Evolutionary conservation across 2,888 invertebrate species (phyloP).

Genomic region (Eugnorisma glareosa): DNA sequence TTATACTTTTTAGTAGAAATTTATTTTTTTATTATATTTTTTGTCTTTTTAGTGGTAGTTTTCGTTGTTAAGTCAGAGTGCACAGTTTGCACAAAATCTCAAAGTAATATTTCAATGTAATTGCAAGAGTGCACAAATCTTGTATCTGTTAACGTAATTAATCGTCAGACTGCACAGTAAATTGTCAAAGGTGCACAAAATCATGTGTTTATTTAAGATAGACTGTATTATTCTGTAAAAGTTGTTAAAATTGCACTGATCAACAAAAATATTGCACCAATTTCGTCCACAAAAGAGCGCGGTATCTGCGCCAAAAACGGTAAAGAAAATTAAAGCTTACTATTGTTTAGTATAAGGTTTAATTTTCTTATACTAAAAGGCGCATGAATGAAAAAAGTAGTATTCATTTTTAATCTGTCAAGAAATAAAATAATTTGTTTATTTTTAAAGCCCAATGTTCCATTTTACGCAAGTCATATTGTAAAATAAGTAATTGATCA

Average conservation of each 20-base stretch:
- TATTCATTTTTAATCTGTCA: background rate
- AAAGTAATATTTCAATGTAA: constrained; percentile 11
- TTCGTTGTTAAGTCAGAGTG: constrained; percentile 36
- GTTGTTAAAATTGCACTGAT: constrained; percentile 10
- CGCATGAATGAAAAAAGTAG: background rate
- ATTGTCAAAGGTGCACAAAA: constrained; percentile 26
- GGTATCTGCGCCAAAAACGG: background rate
- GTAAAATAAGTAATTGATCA: background rate
- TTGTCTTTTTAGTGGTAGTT: constrained; percentile 34
- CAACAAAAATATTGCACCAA: background rate
- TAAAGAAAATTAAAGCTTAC: background rate
- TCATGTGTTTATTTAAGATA: background rate
- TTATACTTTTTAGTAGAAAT: constrained; percentile 46
- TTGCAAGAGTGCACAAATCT: background rate
- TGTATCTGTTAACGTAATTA: background rate
- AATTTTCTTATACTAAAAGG: background rate
- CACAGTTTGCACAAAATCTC: constrained; percentile 34
- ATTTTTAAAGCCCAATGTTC: background rate
- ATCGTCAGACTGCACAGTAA: constrained; percentile 14
- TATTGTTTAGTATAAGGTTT: background rate
- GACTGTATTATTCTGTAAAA: background rate
- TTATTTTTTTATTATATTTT: constrained; percentile 49
- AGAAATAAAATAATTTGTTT: background rate
- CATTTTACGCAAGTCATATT: background rate
- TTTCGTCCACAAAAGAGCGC: background rate